A percentile compares a stretch with the other conserved stretches of the same genome.
These are phyloP conservation scores for Solea senegalensis DNA, from an alignment of 2,113 vertebrate species.

Conservation along the genomic window DNA sequence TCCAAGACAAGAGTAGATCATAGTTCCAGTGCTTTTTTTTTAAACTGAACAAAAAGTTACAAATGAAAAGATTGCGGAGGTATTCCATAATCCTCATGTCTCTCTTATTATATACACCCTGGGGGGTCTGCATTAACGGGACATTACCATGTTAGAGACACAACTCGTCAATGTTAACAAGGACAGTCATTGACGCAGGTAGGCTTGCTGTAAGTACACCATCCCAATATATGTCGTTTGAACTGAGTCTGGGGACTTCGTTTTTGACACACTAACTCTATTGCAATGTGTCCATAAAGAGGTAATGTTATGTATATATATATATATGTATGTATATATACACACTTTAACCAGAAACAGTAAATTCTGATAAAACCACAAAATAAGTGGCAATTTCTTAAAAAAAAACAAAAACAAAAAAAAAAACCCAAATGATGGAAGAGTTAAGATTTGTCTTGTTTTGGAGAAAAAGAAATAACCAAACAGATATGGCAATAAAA, in stretches of 20 bases:
- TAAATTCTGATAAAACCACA: constrained; percentile 81
- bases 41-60: constrained; percentile 90
- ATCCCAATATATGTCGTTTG: constrained; percentile 70
- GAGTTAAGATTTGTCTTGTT: constrained; percentile 78
- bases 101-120: constrained; percentile 76
- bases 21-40: constrained; percentile 98
- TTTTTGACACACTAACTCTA: constrained; percentile 72
- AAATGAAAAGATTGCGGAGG: constrained; percentile 86
- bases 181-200: constrained; percentile 51
- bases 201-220: constrained; percentile 58
- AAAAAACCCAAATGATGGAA: constrained; percentile 67
- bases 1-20: constrained; percentile 89
- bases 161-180: constrained; percentile 48
- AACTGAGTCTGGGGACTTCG: constrained; percentile 77
- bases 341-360: constrained; percentile 67
- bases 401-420: constrained; percentile 50
- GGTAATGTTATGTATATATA: constrained; percentile 75
- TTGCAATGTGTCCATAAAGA: constrained; percentile 84
- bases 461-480: constrained; percentile 69
- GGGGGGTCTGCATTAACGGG: constrained; percentile 64
- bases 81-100: constrained; percentile 87
- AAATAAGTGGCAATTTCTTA: constrained; percentile 58
- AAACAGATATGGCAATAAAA: constrained; percentile 92
- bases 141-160: constrained; percentile 55
- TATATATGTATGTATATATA: constrained; percentile 68